phyloP scores from a whole-genome alignment of 1,140 invertebrate genomes.

The Melitaea cinxia region DNA sequence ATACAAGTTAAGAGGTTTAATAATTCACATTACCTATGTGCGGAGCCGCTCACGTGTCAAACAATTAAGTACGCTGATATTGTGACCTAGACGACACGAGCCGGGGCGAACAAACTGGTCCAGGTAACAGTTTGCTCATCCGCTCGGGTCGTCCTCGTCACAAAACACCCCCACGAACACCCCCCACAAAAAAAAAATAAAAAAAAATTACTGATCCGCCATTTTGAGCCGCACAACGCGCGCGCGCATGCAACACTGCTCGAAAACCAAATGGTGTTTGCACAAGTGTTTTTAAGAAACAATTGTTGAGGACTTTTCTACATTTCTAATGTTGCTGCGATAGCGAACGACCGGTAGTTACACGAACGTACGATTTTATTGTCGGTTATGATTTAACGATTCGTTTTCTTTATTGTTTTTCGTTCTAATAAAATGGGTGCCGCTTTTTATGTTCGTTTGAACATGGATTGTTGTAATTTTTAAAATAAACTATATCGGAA shows the following conservation, averaged over 20 bases:
- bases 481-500: no score
- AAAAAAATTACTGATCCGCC: constrained; percentile 22
- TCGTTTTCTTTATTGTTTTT: neutral
- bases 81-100: constrained; percentile 75
- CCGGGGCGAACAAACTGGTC: constrained; percentile 81
- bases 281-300: constrained; percentile 76
- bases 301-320: constrained; percentile 77
- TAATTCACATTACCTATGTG: neutral
- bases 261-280: constrained; percentile 64
- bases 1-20: neutral
- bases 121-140: constrained; percentile 77
- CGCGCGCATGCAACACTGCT: constrained; percentile 54
- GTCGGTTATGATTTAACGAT: constrained; percentile 1
- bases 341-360: constrained; percentile 32
- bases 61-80: constrained; percentile 30
- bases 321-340: constrained; percentile 59
- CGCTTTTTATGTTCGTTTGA: neutral
- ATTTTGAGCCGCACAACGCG: constrained; percentile 36
- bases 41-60: constrained; percentile 33
- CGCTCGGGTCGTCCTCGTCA: constrained; percentile 73
- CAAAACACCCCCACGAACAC: constrained; percentile 15
- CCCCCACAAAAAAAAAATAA: neutral
- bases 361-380: constrained; percentile 33
- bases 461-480: neutral
- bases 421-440: neutral